These are phyloP conservation scores for Enteromius unitaeniatus DNA, from an alignment of 2,797 vertebrate genomes.

Conservation along the genomic window DNA sequence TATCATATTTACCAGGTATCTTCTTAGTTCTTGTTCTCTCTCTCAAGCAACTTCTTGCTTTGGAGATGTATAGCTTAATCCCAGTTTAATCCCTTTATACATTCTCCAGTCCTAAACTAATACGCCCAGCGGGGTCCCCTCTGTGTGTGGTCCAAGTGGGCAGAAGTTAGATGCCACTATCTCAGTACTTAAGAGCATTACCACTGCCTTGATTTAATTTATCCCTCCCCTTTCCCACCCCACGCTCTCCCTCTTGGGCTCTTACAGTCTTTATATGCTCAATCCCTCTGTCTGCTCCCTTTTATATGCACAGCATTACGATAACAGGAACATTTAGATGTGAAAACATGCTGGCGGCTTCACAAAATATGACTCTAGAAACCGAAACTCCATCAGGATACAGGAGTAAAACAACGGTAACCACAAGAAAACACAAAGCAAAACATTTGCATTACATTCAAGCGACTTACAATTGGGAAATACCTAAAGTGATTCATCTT, in stretches of 20 bases:
- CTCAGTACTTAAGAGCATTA: slow-evolving; percentile 34
- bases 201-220: slow-evolving; percentile 17
- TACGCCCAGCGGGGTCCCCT: slow-evolving; percentile 21
- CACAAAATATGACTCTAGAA: slow-evolving; percentile 2
- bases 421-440: not conserved
- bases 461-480: no score
- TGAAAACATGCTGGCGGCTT: not conserved
- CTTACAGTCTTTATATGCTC: not conserved
- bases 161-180: slow-evolving; percentile 31
- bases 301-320: not conserved
- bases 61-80: slow-evolving; percentile 33
- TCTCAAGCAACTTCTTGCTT: not conserved
- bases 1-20: slow-evolving; percentile 26
- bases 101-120: slow-evolving; percentile 36
- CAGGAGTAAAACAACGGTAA: not conserved
- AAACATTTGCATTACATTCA: not conserved
- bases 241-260: slow-evolving; percentile 2
- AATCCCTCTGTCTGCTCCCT: slow-evolving; percentile 2
- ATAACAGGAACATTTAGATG: not conserved
- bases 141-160: slow-evolving; percentile 26
- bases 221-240: not conserved
- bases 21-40: not conserved
- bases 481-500: no score
- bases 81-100: slow-evolving; percentile 40
- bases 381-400: not conserved